These are phyloP conservation scores for Potamilus streckersoni DNA, from an alignment of 1,140 invertebrate species.

Conservation along the genomic window DNA sequence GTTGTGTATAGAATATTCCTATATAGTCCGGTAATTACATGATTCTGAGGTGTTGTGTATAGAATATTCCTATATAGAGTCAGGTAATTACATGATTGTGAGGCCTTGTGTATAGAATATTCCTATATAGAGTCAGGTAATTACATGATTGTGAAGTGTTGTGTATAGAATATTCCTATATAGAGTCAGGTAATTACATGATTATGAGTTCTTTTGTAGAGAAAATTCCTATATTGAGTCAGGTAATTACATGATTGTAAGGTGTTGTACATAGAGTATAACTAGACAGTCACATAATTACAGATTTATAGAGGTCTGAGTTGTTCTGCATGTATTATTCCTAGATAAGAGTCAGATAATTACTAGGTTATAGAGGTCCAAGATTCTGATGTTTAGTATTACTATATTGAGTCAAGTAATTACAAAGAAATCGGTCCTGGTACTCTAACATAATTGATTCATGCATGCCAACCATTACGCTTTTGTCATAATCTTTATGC, in stretches of 20 bases:
- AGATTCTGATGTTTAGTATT: no score
- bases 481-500: no score
- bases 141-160: conserved; percentile 48
- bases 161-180: neutral
- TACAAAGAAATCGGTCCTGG: neutral
- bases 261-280: neutral
- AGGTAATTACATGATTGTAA: conserved; percentile 44
- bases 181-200: neutral
- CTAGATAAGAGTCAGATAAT: no score
- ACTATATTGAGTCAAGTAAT: neutral
- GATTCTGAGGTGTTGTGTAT: neutral
- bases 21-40: conserved; percentile 47
- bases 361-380: no score
- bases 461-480: no score
- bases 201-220: conserved; percentile 64
- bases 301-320: no score
- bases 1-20: conserved; percentile 90
- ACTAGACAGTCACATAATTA: no score
- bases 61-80: neutral
- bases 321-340: no score
- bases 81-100: neutral
- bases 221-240: conserved; percentile 78
- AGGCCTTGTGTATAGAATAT: conserved; percentile 79
- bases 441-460: no score
- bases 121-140: conserved; percentile 47